Evolutionary conservation across 2,113 vertebrate species (phyloP).

Genomic region (Dipodomys spectabilis): DNA sequence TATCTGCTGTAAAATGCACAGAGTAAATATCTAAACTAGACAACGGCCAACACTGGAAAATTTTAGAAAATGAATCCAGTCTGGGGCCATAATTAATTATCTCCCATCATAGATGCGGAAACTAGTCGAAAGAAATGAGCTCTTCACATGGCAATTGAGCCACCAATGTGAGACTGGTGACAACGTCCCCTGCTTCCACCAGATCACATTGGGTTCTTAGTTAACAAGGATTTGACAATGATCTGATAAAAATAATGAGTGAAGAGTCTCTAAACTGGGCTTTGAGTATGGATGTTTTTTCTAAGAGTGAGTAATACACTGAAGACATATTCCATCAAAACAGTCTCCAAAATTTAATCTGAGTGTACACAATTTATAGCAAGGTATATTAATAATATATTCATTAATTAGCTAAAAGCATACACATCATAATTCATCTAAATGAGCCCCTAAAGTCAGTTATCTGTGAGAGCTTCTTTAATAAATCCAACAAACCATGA

Average conservation of each 20-base stretch:
- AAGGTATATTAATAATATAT: background rate
- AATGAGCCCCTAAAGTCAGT: background rate
- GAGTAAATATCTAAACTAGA: constrained; percentile 42
- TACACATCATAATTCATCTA: background rate
- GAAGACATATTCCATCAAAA: constrained; percentile 29
- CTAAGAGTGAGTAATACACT: constrained; percentile 6
- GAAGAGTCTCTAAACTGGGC: background rate
- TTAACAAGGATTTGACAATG: background rate
- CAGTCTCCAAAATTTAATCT: constrained; percentile 12
- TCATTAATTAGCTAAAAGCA: background rate
- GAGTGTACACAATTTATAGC: constrained; percentile 3
- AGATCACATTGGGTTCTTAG: constrained; percentile 1
- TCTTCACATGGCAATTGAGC: constrained; percentile 23
- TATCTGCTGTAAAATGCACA: constrained; percentile 27
- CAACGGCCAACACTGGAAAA: background rate
- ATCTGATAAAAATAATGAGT: constrained; percentile 35
- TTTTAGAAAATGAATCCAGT: constrained; percentile 23
- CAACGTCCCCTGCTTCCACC: background rate
- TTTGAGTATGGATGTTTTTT: background rate
- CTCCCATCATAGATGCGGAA: constrained; percentile 30
- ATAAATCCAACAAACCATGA: constrained; percentile 15
- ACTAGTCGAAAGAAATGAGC: constrained; percentile 11
- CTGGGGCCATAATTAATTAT: background rate
- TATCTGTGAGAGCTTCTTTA: background rate
- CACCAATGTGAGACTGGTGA: background rate